Percentiles rank a stretch among this genome's conserved stretches.
Evolutionary conservation across 2,888 invertebrate genomes (phyloP).

Genomic region (Myathropa florea): DNA sequence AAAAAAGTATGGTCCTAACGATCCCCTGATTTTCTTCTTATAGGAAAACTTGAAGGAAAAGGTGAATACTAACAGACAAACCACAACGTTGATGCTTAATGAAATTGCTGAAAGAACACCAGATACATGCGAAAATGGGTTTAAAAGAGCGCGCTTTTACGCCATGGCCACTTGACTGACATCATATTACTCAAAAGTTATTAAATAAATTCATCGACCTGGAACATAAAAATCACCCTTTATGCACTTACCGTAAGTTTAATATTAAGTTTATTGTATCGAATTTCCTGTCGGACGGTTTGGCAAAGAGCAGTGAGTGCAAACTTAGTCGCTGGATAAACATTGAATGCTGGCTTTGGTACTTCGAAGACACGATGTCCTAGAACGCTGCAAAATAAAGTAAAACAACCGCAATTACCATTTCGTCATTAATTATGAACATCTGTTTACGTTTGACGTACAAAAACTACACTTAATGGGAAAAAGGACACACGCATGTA

Average conservation of each 20-base stretch:
- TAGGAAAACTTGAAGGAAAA: no score
- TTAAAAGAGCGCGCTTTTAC: no score
- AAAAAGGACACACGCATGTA: background rate
- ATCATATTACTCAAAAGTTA: no score
- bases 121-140: no score
- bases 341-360: slow-evolving; percentile 81
- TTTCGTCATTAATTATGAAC: background rate
- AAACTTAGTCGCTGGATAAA: slow-evolving; percentile 84
- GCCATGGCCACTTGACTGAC: no score
- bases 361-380: slow-evolving; percentile 81
- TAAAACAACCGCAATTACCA: slow-evolving; percentile 11
- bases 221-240: no score
- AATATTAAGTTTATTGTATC: slow-evolving; percentile 80
- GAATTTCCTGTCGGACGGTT: slow-evolving; percentile 83
- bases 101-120: no score
- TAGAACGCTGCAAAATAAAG: slow-evolving; percentile 77
- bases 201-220: no score
- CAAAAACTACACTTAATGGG: slow-evolving; percentile 14
- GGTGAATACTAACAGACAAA: no score
- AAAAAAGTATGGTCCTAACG: no score
- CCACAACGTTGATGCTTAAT: no score
- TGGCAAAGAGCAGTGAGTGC: slow-evolving; percentile 83
- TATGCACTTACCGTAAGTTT: slow-evolving; percentile 79
- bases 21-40: no score
- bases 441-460: slow-evolving; percentile 2